Evolutionary conservation across 23 tunicate genomes (phyloP), one percentile per base, ranked within the genome.

Genomic region (Styela plicata): DNA sequence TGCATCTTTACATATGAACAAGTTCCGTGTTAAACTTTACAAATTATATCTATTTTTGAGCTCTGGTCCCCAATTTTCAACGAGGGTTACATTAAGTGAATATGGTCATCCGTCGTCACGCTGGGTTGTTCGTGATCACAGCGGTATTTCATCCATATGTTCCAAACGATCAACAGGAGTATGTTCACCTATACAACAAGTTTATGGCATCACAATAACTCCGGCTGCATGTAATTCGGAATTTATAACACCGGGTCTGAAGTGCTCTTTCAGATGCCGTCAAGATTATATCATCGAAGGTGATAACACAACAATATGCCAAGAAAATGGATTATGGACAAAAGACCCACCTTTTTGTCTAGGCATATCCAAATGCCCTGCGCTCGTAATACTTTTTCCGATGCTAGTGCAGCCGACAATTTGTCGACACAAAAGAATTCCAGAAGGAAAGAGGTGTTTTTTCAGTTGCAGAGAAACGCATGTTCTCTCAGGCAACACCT

Each of bases 41-140:
- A 69, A 74, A 33, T 21, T 63, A 17, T 28, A 61, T 17, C 34
- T 63, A 52, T 83, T n/a, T 64, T 74, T 83, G 73, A 81, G 74
- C 34, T 76, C 87, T 2, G 87, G 80, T 1, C 87, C 87, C 5
- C 71, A 73, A 0, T 83, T 70, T 29, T 13, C 33, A 26, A 30
- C 70, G 3, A 53, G 81, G 21, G 27, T 83, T 34, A 33, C 53
- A 27, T 30, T 83, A 10, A 31, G 23, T 18, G 19, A 63, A 24
- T 22, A 0, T 0, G 24, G 52, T 0, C 18, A 32, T 10, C 30
- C 30, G 1, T 74, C 80, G 3, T 31, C 87, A 23, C 71, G 62
- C 24, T 83, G 87, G 87, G 25, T 29, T 24, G 87, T 76, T 18
- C 62, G 32, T 22, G 80, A 83, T 33, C 74, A 83, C 31, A n/a